A percentile compares a stretch with the other conserved stretches of the same genome.
These are phyloP conservation scores for Plecotus auritus DNA, from an alignment of 2,113 vertebrate genomes.

Conservation along the genomic window DNA sequence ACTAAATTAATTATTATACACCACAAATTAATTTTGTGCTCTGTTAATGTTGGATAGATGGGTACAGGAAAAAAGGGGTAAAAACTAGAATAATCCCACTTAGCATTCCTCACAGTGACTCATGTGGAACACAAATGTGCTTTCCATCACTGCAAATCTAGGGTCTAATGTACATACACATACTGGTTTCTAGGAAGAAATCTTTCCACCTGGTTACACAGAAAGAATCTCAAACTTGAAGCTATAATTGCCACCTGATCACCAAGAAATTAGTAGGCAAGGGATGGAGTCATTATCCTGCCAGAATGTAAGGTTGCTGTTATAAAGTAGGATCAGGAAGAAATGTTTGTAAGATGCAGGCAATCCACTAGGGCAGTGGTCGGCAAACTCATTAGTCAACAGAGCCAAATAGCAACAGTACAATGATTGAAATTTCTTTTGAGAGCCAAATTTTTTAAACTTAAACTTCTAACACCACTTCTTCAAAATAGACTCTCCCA, in stretches of 20 bases:
- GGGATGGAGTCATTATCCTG: not conserved
- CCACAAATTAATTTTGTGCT: not conserved
- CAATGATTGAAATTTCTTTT: no score
- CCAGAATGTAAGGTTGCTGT: not conserved
- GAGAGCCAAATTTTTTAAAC: no score
- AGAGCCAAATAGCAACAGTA: no score
- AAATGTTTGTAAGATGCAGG: not conserved
- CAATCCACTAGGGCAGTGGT: not conserved
- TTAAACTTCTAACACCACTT: no score
- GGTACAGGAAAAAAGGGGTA: not conserved
- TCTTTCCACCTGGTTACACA: not conserved
- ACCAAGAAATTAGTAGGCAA: not conserved
- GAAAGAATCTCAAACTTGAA: not conserved
- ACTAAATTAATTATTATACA: not conserved
- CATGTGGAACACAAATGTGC: not conserved
- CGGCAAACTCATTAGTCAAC: no score
- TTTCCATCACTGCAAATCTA: not conserved
- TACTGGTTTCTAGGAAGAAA: not conserved
- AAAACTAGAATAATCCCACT: not conserved
- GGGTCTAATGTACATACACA: not conserved
- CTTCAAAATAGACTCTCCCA: no score
- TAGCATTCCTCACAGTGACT: not conserved
- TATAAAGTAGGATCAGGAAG: not conserved
- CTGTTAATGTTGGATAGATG: not conserved
- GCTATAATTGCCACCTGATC: not conserved